phyloP scores from a whole-genome alignment of 2,797 vertebrate genomes.

The Smutsia temminckii region DNA sequence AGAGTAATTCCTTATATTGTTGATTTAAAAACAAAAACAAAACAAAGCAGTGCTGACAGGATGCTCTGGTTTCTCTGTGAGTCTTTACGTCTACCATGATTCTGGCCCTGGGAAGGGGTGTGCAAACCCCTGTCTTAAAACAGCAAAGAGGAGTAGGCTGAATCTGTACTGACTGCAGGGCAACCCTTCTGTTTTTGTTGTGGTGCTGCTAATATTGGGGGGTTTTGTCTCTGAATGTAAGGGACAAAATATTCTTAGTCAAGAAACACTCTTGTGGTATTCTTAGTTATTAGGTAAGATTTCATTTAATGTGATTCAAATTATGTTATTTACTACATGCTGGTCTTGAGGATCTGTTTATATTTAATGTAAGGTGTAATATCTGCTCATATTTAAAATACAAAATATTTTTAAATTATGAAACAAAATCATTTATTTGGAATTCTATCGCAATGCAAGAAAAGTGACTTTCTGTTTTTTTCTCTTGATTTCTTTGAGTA shows the following conservation, averaged over 20 bases:
- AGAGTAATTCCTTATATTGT: too few species aligned
- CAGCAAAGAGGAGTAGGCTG: too few species aligned
- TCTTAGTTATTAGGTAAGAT: background rate
- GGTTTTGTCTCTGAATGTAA: background rate
- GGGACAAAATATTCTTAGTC: background rate
- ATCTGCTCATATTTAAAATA: background rate
- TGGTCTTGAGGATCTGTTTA: background rate
- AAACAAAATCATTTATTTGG: background rate
- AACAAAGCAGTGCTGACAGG: too few species aligned
- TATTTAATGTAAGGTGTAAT: background rate
- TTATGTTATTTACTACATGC: background rate
- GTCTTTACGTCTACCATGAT: background rate
- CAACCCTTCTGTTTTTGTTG: background rate
- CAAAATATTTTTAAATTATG: constrained; percentile 3
- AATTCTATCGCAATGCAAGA: background rate
- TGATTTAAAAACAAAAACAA: background rate
- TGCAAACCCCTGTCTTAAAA: background rate
- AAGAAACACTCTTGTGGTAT: background rate
- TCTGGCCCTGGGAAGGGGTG: background rate
- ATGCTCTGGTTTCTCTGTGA: background rate
- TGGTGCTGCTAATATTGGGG: background rate
- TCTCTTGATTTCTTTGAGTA: background rate
- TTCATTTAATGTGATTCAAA: background rate
- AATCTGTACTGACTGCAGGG: background rate
- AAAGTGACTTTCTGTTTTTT: background rate